Conservation (phyloP, 2,113 vertebrate species). For the Odocoileus virginianus region DNA sequence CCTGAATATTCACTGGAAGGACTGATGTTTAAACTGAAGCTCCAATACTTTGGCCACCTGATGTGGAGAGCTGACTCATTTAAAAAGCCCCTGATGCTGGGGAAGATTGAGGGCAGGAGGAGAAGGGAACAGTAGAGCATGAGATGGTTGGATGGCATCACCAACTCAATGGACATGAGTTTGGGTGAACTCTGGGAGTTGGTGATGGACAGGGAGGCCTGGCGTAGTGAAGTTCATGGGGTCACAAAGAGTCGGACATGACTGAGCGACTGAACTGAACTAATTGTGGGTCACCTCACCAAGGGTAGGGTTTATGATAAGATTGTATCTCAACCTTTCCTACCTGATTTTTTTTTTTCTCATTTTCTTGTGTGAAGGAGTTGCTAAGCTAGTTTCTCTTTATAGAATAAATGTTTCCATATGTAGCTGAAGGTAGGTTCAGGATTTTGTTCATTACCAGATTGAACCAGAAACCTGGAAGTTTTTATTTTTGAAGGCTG, state of each 20-base stretch:
- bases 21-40: not conserved
- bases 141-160: not conserved
- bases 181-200: not conserved
- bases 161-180: not conserved
- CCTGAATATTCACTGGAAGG: not conserved
- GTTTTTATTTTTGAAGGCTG: not conserved
- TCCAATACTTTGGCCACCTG: not conserved
- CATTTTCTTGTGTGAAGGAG: not conserved
- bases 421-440: not conserved
- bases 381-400: not conserved
- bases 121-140: accelerated
- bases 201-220: not conserved
- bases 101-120: not conserved
- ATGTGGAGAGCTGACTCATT: accelerated
- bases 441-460: not conserved
- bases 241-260: accelerated
- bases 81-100: not conserved
- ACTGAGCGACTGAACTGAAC: not conserved
- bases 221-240: accelerated
- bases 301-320: not conserved
- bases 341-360: not conserved
- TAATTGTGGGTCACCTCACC: not conserved
- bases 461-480: not conserved
- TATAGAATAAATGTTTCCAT: not conserved
- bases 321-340: not conserved